Base-by-base conservation (phyloP, 2,888 invertebrate genomes). In the Aspidapion aeneum region DNA sequence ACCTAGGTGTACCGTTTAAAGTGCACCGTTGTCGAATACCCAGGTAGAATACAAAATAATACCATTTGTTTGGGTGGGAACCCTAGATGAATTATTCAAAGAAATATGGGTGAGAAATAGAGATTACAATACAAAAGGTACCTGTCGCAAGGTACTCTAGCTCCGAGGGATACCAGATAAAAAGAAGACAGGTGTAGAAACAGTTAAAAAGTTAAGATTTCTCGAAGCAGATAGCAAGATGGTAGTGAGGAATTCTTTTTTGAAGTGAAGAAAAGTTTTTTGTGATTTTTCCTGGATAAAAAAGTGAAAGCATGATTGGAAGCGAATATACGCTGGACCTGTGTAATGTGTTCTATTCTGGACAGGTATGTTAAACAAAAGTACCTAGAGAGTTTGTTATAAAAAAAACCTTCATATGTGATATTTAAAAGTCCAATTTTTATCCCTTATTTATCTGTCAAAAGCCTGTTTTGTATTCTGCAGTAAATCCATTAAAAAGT, bases 301-400 rank as follows among this genome's bases (percentile, higher is more conserved):
- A 35, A 12, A 7, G 52, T 52, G 18, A 21, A 58, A 86, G 81
- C 74, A 91, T 91, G 91, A 88, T 90, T 69, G 87, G 65, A 21
- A 89, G 89, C 75, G 95, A 94, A 75, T 94, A 93, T 80, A 88
- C 91, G 58, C 83, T 96, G 76, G 95, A 96, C 77, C 84, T 95
- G 71, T 89, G 90, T 74, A 94, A 93, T 80, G 91, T 96, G 63
- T 94, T 90, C 75, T 93, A 95, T 78, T 93, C 93, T 35, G 93
- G 93, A 64, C 91, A 92, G 85, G 93, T 93, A 78, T 82, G 84
- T 78, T 35, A 12, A 35, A 35, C 35, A 35, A 35, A 35, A 35
- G 35, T 35, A 35, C 35, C n/a, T 35, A 12, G 3, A 35, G 35
- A 35, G 12, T 35, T 35, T 35, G 35, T 35, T 35, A 35, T 3